These are phyloP conservation scores for Phalloptychus januarius DNA, from an alignment of 2,797 vertebrate genomes.

Conservation along the genomic window DNA sequence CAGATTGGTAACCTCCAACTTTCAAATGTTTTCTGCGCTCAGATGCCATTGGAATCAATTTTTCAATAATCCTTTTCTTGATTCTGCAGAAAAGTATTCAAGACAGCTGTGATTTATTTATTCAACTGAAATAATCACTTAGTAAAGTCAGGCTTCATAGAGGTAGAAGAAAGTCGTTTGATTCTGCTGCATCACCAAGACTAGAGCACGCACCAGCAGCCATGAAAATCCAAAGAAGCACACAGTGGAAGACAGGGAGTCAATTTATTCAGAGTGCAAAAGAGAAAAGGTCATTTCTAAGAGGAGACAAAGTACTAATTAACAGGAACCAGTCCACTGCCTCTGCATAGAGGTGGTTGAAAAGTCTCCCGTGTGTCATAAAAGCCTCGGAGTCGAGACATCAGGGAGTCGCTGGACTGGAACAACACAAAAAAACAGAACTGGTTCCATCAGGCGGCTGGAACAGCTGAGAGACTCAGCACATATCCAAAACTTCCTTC, in stretches of 20 bases:
- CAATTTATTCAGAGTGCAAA: constrained; percentile 37
- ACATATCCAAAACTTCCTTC: neutral
- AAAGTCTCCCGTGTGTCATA: constrained; percentile 58
- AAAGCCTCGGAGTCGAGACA: constrained; percentile 45
- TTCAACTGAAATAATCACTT: neutral
- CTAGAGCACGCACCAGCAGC: constrained; percentile 27
- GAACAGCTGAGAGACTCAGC: neutral
- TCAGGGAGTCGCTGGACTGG: constrained; percentile 42
- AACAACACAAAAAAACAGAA: constrained; percentile 35
- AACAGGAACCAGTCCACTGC: constrained; percentile 66
- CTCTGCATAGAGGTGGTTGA: constrained; percentile 56
- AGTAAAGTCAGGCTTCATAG: neutral
- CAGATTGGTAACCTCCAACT: neutral
- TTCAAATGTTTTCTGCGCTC: neutral
- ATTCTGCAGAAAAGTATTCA: neutral
- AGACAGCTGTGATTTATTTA: neutral
- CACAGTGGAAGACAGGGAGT: constrained; percentile 21
- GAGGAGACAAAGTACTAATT: constrained; percentile 71
- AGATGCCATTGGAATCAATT: neutral
- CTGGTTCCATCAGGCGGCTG: constrained; percentile 1
- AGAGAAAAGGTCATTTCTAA: constrained; percentile 56
- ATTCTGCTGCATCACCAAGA: neutral
- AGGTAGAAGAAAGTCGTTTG: neutral
- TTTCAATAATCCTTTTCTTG: neutral
- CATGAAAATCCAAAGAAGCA: constrained; percentile 38